A percentile compares a stretch with the other conserved stretches of the same genome.
These are phyloP conservation scores for Tineola bisselliella DNA, from an alignment of 2,888 invertebrate genomes.

Conservation along the genomic window DNA sequence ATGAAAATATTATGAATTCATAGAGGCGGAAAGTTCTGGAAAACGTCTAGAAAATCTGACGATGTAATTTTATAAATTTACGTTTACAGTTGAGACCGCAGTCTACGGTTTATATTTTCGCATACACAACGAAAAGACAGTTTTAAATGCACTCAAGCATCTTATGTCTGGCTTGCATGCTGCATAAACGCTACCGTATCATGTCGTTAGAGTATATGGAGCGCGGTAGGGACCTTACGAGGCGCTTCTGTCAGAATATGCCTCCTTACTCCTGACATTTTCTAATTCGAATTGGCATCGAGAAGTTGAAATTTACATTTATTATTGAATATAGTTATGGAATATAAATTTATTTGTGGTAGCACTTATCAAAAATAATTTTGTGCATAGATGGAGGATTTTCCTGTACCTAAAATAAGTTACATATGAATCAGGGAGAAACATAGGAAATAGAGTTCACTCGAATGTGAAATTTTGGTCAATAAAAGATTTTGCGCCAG, in stretches of 20 bases:
- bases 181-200: slow-evolving; percentile 50
- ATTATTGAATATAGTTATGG: too few relatives aligned
- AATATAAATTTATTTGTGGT: too few relatives aligned
- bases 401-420: too few relatives aligned
- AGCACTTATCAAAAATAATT: too few relatives aligned
- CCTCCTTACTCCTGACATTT: slow-evolving; percentile 19
- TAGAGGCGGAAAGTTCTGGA: too few relatives aligned
- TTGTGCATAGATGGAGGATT: too few relatives aligned
- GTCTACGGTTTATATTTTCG: neutral
- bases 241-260: slow-evolving; percentile 54
- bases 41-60: too few relatives aligned
- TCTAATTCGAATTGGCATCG: neutral
- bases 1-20: too few relatives aligned
- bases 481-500: too few relatives aligned
- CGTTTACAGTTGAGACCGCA: neutral
- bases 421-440: too few relatives aligned
- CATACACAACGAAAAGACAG: neutral
- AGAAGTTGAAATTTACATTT: neutral
- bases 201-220: slow-evolving; percentile 63
- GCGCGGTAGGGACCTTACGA: slow-evolving; percentile 33
- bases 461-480: too few relatives aligned
- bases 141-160: slow-evolving; percentile 11
- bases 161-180: slow-evolving; percentile 19
- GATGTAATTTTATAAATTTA: neutral
- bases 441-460: too few relatives aligned